phyloP scores from a whole-genome alignment of 2,888 invertebrate species.

The Ommatoiulus sabulosus region DNA sequence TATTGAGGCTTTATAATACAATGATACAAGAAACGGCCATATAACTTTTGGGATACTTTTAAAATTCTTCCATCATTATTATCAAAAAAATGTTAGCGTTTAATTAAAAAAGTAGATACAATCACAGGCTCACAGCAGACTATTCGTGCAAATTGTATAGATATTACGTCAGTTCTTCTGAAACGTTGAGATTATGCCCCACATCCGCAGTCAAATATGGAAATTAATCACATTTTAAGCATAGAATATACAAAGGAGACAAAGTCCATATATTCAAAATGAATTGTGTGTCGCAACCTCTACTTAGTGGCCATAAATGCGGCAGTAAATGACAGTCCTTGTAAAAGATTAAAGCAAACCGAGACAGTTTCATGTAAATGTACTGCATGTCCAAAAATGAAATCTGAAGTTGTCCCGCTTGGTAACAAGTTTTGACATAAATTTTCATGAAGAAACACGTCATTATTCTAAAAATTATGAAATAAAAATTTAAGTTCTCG shows the following conservation, averaged over 20 bases:
- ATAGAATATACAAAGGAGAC: background rate
- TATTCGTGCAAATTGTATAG: background rate
- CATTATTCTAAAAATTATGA: too few species aligned
- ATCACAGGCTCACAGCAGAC: background rate
- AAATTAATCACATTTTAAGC: background rate
- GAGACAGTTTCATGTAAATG: background rate
- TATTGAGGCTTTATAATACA: too few species aligned
- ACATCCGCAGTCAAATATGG: background rate
- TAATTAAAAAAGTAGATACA: background rate
- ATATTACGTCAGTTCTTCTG: background rate
- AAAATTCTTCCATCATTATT: background rate
- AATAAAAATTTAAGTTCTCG: too few species aligned
- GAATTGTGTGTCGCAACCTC: background rate
- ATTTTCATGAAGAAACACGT: too few species aligned
- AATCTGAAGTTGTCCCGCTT: background rate
- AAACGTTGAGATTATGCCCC: background rate
- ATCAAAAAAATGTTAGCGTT: background rate
- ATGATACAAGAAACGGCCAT: too few species aligned
- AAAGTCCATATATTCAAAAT: background rate
- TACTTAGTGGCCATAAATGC: constrained; percentile 19
- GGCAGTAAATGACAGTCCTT: background rate
- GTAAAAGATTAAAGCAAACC: background rate
- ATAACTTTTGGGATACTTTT: too few species aligned
- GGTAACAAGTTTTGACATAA: too few species aligned
- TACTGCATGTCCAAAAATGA: background rate